These are phyloP conservation scores for Chlorops oryzae DNA, from an alignment of 1,140 invertebrate genomes.

Conservation along the genomic window DNA sequence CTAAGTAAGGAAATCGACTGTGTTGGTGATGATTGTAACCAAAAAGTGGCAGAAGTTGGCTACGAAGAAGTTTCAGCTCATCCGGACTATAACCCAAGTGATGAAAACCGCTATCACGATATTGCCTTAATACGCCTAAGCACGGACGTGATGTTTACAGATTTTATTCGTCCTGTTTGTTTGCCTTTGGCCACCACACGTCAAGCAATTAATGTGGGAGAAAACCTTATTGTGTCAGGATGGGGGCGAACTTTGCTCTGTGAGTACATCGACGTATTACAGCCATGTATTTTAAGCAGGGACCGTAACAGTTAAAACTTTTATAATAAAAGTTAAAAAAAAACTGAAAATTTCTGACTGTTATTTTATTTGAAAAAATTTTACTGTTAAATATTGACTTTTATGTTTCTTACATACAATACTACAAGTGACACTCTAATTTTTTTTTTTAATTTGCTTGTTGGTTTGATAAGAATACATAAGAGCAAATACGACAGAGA, in stretches of 20 bases:
- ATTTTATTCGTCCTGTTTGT: conserved; percentile 70
- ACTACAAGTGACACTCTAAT: too few relatives aligned
- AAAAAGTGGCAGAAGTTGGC: conserved; percentile 29
- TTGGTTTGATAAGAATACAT: too few relatives aligned
- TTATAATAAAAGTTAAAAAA: too few relatives aligned
- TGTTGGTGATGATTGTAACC: conserved; percentile 39
- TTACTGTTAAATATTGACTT: too few relatives aligned
- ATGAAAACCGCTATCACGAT: conserved; percentile 52
- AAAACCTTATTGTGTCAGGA: conserved; percentile 57
- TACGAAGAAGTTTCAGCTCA: conserved; percentile 45
- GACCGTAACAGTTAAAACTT: too few relatives aligned
- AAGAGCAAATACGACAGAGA: too few relatives aligned
- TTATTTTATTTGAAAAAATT: too few relatives aligned
- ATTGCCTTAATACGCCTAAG: conserved; percentile 72
- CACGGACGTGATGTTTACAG: conserved; percentile 61
- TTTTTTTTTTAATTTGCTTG: too few relatives aligned
- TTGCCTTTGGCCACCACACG: conserved; percentile 51
- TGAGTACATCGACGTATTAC: too few relatives aligned
- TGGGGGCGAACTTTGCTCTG: conserved; percentile 61
- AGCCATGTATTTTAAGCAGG: too few relatives aligned
- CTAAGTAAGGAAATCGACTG: conserved; percentile 54
- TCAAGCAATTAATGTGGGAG: conserved; percentile 30
- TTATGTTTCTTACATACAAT: too few relatives aligned
- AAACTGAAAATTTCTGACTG: too few relatives aligned
- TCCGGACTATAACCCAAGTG: conserved; percentile 33